Base-by-base conservation (phyloP, 2,113 vertebrate genomes). In the Anolis sagrei region DNA sequence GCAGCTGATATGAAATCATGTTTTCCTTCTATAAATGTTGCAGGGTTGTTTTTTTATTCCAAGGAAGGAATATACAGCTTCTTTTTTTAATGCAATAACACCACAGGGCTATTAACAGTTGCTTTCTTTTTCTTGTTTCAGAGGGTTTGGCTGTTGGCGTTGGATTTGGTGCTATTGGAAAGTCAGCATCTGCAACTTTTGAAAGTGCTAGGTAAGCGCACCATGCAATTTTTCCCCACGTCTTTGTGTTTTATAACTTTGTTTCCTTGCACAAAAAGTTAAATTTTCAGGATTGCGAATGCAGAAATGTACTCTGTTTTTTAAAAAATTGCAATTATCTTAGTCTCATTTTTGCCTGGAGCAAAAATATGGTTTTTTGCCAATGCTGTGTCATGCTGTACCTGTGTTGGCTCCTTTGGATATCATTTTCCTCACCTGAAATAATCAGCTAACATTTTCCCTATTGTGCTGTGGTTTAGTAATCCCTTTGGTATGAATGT, bases 61-160 rank as follows among this genome's bases (percentile, higher is more conserved):
- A 4, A 48, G 49, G 39, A 77, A 78, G 32, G 32, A 32, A 84
- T 36, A 19, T 4, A 29, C 54, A 58, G 18, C 14, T 23, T 29
- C 25, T 51, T 61, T 9, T 44, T 25, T 25, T 5, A 58, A 61
- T 58, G 68, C 5, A 36, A 18, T 32, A 1, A 36, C 13, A 19
- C 49, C 68, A 54, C 48, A 34, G 11, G 29, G 14, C 80, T 80
- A 73, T 1, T 75, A 75, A 66, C 70, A 29, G 10, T 2, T n/a
- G 29, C 81, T 87, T 70, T 77, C 66, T 66, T 13, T 89, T 87
- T 91, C 66, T n/a, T 89, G 0, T 96, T 97, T 23, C 97, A 99
- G 99, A 99, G 97, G 99, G 99, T 18, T 95, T 99, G 80, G 98
- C 99, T 5, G 99, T 99, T 9, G 99, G 98, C 3, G 99, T 99